Conservation (phyloP, 2,113 vertebrate genomes). For the Hassar affinis region DNA sequence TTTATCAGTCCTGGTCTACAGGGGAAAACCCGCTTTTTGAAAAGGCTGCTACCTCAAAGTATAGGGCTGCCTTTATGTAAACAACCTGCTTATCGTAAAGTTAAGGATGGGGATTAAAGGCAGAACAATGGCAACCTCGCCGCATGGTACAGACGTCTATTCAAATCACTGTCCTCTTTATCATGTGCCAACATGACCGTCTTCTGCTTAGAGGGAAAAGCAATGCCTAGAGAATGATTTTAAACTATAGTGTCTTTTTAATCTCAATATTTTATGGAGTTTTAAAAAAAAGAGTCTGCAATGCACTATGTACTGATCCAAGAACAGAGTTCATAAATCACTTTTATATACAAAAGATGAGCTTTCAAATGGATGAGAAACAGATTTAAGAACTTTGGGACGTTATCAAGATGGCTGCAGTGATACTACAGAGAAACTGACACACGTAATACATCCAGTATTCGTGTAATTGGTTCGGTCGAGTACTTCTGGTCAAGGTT, state of each 20-base stretch:
- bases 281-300: background rate
- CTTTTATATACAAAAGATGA: constrained; percentile 4
- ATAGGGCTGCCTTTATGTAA: constrained; percentile 31
- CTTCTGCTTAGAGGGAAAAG: constrained; percentile 9
- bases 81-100: constrained; percentile 38
- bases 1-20: constrained; percentile 15
- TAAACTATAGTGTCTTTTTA: constrained; percentile 9
- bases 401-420: constrained; percentile 31
- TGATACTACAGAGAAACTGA: background rate
- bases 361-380: constrained; percentile 28
- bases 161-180: constrained; percentile 12
- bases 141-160: background rate
- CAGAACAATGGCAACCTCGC: constrained; percentile 37
- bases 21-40: constrained; percentile 4
- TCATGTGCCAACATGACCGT: constrained; percentile 35
- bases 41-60: constrained; percentile 8
- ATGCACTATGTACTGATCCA: background rate
- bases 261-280: constrained; percentile 2
- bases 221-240: constrained; percentile 10
- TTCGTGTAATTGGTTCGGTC: background rate
- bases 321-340: constrained; percentile 31
- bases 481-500: background rate
- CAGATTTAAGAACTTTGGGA: constrained; percentile 30
- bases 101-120: constrained; percentile 30
- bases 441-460: background rate